Percentiles rank a stretch among this genome's conserved stretches.
These are phyloP conservation scores for Helobdella robusta DNA, from an alignment of 2,888 invertebrate species.

Conservation along the genomic window DNA sequence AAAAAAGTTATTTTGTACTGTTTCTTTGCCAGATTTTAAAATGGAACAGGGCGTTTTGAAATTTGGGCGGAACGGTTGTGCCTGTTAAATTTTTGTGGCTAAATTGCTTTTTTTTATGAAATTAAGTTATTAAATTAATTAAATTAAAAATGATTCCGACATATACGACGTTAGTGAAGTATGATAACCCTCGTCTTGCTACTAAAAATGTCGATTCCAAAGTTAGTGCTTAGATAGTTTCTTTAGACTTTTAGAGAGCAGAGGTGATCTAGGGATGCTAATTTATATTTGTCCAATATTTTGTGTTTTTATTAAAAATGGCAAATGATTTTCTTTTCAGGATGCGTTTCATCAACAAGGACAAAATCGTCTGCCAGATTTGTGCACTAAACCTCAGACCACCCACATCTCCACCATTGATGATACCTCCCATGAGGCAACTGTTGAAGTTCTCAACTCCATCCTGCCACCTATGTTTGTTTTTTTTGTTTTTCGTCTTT, in stretches of 20 bases:
- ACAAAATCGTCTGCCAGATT: slow-evolving; percentile 38
- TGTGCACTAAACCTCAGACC: slow-evolving; percentile 41
- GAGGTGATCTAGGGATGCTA: too few species aligned
- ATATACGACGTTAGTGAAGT: slow-evolving; percentile 76
- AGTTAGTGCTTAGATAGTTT: slow-evolving; percentile 46
- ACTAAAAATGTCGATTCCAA: slow-evolving; percentile 62
- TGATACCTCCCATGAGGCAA: slow-evolving; percentile 62
- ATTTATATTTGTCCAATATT: too few species aligned
- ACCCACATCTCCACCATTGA: slow-evolving; percentile 41
- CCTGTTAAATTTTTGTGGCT: not conserved
- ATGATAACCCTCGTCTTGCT: slow-evolving; percentile 82
- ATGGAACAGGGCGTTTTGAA: too few species aligned
- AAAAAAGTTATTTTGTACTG: too few species aligned
- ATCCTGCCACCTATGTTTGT: slow-evolving; percentile 73
- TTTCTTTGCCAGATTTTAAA: too few species aligned
- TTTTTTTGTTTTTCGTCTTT: slow-evolving; percentile 42
- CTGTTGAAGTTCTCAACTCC: slow-evolving; percentile 81
- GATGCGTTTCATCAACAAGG: too few species aligned
- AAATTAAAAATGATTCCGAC: slow-evolving; percentile 57
- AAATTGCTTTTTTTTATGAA: not conserved
- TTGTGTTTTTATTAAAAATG: too few species aligned
- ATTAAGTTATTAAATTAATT: not conserved
- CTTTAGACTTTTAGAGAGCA: too few species aligned
- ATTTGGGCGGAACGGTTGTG: too few species aligned
- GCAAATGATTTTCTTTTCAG: slow-evolving; percentile 43